Evolutionary conservation across 2,888 invertebrate genomes (phyloP), one percentile per base, ranked within the genome.

Genomic region (Ormyrus rosae): DNA sequence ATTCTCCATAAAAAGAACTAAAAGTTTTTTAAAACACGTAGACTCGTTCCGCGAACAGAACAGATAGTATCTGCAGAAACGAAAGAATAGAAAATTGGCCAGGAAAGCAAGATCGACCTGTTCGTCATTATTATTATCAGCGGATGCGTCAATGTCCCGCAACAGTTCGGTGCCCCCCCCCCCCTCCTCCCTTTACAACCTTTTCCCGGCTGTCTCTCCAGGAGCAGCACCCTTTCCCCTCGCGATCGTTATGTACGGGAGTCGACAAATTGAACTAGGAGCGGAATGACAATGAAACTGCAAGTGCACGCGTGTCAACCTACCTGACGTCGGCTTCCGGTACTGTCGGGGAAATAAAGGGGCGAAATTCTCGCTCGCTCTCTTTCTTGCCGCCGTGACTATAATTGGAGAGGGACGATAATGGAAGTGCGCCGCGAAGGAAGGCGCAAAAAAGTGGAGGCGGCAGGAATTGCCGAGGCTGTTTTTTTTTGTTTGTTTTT

Each of bases 281-380:
- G 71, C 68, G 69, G 83, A 82, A 81, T 81, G 76, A 82, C 81
- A 83, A 82, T 81, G 81, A 81, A 80, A 75, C 76, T 79, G 65
- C 79, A 71, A 81, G 70, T 74, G 64, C 69, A 13, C 61, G 64
- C 65, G 64, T 58, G 67, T 67, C 53, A 48, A 19, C 45, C 45
- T 63, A 73, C 74, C 79, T 70, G 65, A 60, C 70, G 69, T n/a
- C 51, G 58, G 55, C 75, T 80, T 80, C 80, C 80, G 75, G 70
- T 34, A 4, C 34, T 34, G 50, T 19, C 46, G 46, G 48, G 34
- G 34, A 79, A 79, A 73, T 68, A 79, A 79, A 73, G 63, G 19
- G 73, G 53, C 9, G 61, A 48, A 70, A 5, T 48, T 11, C n/a
- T 53, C 61, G 34, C 50, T 50, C n/a, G 58, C 7, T 61, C 53